Conservation (phyloP, 2,888 invertebrate species). For the Venusia cambrica region DNA sequence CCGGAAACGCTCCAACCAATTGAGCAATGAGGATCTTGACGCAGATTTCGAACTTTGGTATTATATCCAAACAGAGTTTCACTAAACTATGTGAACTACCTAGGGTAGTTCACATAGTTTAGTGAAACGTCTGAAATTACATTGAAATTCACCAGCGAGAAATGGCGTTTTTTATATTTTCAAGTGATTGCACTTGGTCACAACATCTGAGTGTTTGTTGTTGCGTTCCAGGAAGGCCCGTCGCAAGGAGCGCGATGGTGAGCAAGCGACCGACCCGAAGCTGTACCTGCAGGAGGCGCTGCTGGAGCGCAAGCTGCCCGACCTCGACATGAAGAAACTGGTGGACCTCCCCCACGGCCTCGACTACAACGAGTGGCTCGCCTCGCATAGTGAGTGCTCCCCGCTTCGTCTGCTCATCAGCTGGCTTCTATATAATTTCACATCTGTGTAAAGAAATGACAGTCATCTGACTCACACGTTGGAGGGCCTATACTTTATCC, state of each 20-base stretch:
- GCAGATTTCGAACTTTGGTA: too few species aligned
- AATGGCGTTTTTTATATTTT: too few species aligned
- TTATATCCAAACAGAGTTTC: too few species aligned
- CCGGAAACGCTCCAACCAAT: too few species aligned
- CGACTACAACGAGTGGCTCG: constrained; percentile 99
- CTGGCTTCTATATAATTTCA: too few species aligned
- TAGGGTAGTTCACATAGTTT: neutral
- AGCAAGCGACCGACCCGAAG: constrained; percentile 87
- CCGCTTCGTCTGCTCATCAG: constrained; percentile 35
- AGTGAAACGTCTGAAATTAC: too few species aligned
- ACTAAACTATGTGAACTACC: neutral
- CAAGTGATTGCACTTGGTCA: too few species aligned
- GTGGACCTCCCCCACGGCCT: constrained; percentile 97
- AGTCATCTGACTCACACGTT: too few species aligned
- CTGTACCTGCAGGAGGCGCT: constrained; percentile 97
- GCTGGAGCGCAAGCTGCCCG: constrained; percentile 95
- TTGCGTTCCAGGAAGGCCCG: constrained; percentile 94
- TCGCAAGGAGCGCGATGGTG: constrained; percentile 96
- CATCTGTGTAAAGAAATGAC: too few species aligned
- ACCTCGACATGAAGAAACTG: constrained; percentile 95
- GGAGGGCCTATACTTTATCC: too few species aligned
- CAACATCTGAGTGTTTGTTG: neutral
- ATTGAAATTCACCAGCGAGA: too few species aligned
- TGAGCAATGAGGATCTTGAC: too few species aligned
- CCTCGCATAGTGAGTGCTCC: constrained; percentile 91